Percentiles rank a stretch among this genome's conserved stretches.
Evolutionary conservation across 2,797 vertebrate species (phyloP).

Genomic region (Adrianichthys oophorus): DNA sequence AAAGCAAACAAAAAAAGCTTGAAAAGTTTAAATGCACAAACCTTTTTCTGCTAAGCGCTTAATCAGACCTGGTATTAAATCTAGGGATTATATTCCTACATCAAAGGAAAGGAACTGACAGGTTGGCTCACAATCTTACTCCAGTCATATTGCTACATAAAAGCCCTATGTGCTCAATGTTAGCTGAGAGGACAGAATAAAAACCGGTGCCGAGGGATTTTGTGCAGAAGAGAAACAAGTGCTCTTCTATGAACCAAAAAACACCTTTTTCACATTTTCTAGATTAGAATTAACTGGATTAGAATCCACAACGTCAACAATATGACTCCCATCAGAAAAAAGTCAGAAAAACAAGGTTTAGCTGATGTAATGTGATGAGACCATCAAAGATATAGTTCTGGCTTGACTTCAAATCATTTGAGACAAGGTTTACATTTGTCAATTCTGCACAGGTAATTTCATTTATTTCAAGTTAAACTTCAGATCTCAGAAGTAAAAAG

Average conservation of each 20-base stretch:
- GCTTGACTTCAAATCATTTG: neutral
- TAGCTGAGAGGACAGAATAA: slow-evolving; percentile 32
- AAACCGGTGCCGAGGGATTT: slow-evolving; percentile 18
- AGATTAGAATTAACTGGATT: slow-evolving; percentile 13
- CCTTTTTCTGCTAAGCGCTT: slow-evolving; percentile 15
- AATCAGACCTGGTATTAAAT: slow-evolving; percentile 18
- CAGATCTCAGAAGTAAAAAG: slow-evolving; percentile 31
- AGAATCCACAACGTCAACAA: slow-evolving; percentile 9
- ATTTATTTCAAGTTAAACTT: slow-evolving; percentile 22
- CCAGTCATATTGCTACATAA: slow-evolving; percentile 41
- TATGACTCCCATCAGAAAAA: slow-evolving; percentile 1
- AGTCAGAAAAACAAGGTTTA: neutral
- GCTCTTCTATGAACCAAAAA: slow-evolving; percentile 31
- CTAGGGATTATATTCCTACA: slow-evolving; percentile 15
- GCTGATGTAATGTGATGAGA: slow-evolving; percentile 1
- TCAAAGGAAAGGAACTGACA: slow-evolving; percentile 19
- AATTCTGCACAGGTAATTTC: slow-evolving; percentile 16
- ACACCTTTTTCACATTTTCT: slow-evolving; percentile 16
- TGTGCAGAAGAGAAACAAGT: slow-evolving; percentile 14
- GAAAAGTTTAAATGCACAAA: slow-evolving; percentile 14
- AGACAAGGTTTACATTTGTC: neutral
- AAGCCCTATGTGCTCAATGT: slow-evolving; percentile 37
- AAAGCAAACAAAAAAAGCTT: slow-evolving; percentile 28
- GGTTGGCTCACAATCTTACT: slow-evolving; percentile 32
- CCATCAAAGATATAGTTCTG: slow-evolving; percentile 4